These are phyloP conservation scores for Tachycineta bicolor DNA, from an alignment of 2,113 vertebrate genomes.

Conservation along the genomic window DNA sequence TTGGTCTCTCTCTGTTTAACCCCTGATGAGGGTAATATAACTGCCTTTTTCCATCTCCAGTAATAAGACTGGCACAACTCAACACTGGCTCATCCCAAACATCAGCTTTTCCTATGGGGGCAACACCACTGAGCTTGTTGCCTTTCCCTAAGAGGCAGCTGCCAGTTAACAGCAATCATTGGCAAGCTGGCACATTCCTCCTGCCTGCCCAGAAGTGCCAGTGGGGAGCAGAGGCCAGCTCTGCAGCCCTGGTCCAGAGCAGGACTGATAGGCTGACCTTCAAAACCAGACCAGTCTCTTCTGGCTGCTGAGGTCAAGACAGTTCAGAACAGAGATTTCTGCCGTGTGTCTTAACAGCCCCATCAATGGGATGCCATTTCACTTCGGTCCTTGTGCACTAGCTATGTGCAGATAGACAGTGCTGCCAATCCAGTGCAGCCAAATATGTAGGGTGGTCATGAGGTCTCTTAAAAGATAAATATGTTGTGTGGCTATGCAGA, in stretches of 20 bases:
- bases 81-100: not conserved
- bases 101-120: not conserved
- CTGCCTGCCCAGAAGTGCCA: not conserved
- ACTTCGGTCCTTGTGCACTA: not conserved
- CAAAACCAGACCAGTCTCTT: not conserved
- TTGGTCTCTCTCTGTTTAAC: not conserved
- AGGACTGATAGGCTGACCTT: not conserved
- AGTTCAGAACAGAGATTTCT: not conserved
- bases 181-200: not conserved
- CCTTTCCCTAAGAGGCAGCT: not conserved
- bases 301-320: not conserved
- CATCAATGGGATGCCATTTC: not conserved
- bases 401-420: accelerated
- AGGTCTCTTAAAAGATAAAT: not conserved
- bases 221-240: not conserved
- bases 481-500: not conserved
- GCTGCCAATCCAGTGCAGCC: not conserved
- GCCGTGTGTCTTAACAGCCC: not conserved
- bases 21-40: accelerated
- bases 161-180: not conserved
- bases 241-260: not conserved
- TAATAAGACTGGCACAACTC: not conserved
- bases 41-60: not conserved
- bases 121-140: not conserved
- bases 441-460: accelerated